These are phyloP conservation scores for Cebus imitator DNA, from an alignment of 2,113 vertebrate genomes.

Conservation along the genomic window DNA sequence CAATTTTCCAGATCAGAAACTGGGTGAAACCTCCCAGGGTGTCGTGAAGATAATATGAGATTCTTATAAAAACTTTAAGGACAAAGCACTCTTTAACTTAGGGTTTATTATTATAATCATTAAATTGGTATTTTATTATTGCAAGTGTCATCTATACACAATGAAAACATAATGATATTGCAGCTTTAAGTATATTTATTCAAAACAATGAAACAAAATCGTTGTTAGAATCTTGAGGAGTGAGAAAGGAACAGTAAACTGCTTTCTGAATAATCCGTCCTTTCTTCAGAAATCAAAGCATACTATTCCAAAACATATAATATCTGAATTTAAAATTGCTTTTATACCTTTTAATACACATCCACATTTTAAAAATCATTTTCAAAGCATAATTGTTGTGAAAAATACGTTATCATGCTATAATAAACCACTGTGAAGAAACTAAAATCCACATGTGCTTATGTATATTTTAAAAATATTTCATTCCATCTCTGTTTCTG, in stretches of 20 bases:
- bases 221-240: background rate
- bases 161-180: background rate
- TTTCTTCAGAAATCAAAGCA: background rate
- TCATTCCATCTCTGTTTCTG: background rate
- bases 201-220: background rate
- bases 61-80: background rate
- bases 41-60: background rate
- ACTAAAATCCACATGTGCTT: background rate
- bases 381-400: constrained; percentile 34
- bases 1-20: background rate
- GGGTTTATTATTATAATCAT: background rate
- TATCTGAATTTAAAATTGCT: background rate
- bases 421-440: background rate
- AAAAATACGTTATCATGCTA: background rate
- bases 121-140: background rate
- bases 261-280: background rate
- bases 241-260: background rate
- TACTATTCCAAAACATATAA: background rate
- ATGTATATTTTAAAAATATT: background rate
- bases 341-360: constrained; percentile 31
- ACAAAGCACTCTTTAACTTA: background rate
- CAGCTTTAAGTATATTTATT: background rate
- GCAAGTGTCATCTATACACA: background rate
- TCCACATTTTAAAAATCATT: background rate
- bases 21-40: background rate